Evolutionary conservation across 2,888 invertebrate genomes (phyloP).

Genomic region (Meloe dianella): DNA sequence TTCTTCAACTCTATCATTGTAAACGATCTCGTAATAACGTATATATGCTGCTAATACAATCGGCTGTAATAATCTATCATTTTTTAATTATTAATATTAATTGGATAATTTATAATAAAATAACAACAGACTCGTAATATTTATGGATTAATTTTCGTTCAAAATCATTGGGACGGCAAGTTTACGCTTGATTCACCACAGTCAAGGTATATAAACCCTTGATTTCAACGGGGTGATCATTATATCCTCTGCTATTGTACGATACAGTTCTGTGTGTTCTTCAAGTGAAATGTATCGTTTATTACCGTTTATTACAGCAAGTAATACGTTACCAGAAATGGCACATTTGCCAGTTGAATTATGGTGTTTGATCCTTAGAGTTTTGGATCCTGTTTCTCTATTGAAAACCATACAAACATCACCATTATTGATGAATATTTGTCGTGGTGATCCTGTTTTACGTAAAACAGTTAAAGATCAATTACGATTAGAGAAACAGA

Average conservation of each 20-base stretch:
- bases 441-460: neutral
- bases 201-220: neutral
- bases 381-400: neutral
- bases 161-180: neutral
- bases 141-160: neutral
- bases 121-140: too few species aligned
- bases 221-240: neutral
- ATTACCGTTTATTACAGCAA: neutral
- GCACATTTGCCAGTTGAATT: neutral
- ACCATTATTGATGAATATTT: neutral
- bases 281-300: neutral
- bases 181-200: neutral
- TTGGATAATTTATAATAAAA: too few species aligned
- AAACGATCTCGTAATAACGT: conserved; percentile 62
- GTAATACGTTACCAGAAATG: neutral
- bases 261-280: neutral
- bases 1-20: conserved; percentile 61
- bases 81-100: conserved; percentile 60
- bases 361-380: neutral
- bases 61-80: conserved; percentile 69
- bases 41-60: conserved; percentile 68
- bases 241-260: neutral
- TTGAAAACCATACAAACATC: neutral
- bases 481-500: neutral
- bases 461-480: neutral